Base-by-base conservation (phyloP, 2,888 invertebrate species). In the Steinernema scapterisci region DNA sequence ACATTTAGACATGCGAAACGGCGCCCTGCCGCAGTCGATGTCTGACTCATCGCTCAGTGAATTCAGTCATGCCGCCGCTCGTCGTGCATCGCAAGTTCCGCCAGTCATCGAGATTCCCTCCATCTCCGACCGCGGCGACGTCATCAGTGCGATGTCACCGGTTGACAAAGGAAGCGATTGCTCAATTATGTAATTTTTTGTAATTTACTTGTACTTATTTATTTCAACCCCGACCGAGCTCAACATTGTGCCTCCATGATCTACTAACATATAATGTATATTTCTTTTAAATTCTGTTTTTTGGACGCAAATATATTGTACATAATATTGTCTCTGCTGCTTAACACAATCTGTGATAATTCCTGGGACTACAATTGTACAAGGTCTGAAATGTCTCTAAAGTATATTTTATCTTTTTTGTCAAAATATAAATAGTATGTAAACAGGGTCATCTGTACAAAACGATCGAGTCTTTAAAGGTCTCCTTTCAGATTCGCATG, bases 401-500 rank as follows among this genome's bases (percentile, higher is more conserved):
- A 38, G 9, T 38, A 38, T 38, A 38, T 38, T 38, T 38, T 38
- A 38, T 38, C 38, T 38, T 38, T 9, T 38, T 38, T 38, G 3
- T 9, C 38, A 6, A 19, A 1, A 21, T 21, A 63, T 63, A 63
- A 63, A 63, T 63, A 63, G 31, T 38, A n/a, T n/a, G n/a, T n/a
- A 38, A 38, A 38, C 38, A 38, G 38, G 38, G 38, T 38, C 38
- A 38, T 38, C 38, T 38, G 38, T 38, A 38, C 38, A 38, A 38
- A 38, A 38, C 38, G 38, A 38, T n/a, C n/a, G 38, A 9, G 38
- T 38, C 31, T 44, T 80, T 78, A 84, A 16, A 79, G 63, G 56
- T 84, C 83, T 74, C 85, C 86, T 45, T 85, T 83, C 73, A 85
- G 72, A 71, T 85, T 86, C n/a, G 84, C 83, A 76, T 86, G 78